These are phyloP conservation scores for Marcusenius ussheri DNA, from an alignment of 2,113 vertebrate species.

Conservation along the genomic window DNA sequence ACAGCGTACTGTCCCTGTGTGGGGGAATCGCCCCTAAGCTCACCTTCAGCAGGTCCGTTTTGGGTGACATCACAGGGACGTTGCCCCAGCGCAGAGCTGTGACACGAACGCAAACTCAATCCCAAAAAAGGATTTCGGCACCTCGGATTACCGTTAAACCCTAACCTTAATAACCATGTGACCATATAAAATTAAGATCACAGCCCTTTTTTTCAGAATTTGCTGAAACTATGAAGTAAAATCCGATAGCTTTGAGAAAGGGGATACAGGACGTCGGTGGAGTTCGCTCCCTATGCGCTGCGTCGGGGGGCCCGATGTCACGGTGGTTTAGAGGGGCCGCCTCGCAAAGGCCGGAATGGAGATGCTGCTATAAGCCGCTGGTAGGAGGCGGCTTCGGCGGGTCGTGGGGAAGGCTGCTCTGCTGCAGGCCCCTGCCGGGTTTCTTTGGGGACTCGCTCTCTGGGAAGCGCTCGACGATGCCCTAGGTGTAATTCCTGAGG, in stretches of 20 bases:
- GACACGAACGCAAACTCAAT: not conserved
- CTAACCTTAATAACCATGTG: not conserved
- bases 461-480: not conserved
- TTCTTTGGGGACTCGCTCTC: not conserved
- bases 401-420: not conserved
- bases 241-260: not conserved
- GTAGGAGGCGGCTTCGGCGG: not conserved
- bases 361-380: not conserved
- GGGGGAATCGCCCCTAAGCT: not conserved
- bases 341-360: not conserved
- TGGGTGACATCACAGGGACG: not conserved
- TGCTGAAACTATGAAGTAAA: not conserved
- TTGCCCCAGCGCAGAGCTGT: not conserved
- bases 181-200: constrained; percentile 6
- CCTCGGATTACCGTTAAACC: not conserved
- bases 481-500: not conserved
- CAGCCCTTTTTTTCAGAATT: not conserved
- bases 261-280: not conserved
- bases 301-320: not conserved
- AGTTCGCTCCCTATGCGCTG: not conserved
- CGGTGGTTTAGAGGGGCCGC: not conserved
- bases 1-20: not conserved
- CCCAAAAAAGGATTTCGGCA: not conserved
- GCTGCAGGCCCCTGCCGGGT: not conserved
- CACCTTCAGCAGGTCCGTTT: not conserved